Evolutionary conservation across 1,140 invertebrate species (phyloP), one percentile per base, ranked within the genome.

Genomic region (Druon quercuslanigerum): DNA sequence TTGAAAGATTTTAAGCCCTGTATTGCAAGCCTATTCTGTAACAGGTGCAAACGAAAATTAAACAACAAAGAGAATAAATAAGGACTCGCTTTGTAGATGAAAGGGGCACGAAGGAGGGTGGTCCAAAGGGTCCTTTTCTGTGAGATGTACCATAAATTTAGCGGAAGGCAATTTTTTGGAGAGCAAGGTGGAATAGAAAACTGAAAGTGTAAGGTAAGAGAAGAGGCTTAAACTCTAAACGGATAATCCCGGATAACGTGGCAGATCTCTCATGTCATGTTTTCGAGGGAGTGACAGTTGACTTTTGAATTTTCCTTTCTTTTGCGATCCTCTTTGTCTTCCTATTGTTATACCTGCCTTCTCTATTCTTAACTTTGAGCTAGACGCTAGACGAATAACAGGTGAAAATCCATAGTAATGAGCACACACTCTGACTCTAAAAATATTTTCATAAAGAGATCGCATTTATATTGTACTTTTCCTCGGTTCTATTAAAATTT

Each of bases 291-390:
- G 57, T 66, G 57, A 66, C 57, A 66, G 57, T 66, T 66, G 57
- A 66, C 57, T 66, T 66, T 66, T 66, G 57, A 66, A 66, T 66
- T 66, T 66, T 66, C 57, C 57, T 33, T 66, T 66, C 57, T 66
- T 25, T 66, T 33, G 25, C 13, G 40, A 66, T 66, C 57, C 40
- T 66, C 57, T 66, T 66, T 66, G 57, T 66, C 57, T 25, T 33
- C 40, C 40, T 16, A 66, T 66, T 66, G 57, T 66, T 66, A 66
- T 66, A 66, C 57, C 57, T 66, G 57, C 40, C 57, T 66, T 16
- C 20, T 20, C 40, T 20, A 33, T 33, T 33, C 25, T 33, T 66
- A 25, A 20, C 40, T 40, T 66, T 66, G 20, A 66, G 25, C 25
- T 14, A 5, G 25, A 33, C 25, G 25, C 25, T 33, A 40, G 20